phyloP scores from a whole-genome alignment of 2,113 vertebrate species.

The Sceloporus tristichus region DNA sequence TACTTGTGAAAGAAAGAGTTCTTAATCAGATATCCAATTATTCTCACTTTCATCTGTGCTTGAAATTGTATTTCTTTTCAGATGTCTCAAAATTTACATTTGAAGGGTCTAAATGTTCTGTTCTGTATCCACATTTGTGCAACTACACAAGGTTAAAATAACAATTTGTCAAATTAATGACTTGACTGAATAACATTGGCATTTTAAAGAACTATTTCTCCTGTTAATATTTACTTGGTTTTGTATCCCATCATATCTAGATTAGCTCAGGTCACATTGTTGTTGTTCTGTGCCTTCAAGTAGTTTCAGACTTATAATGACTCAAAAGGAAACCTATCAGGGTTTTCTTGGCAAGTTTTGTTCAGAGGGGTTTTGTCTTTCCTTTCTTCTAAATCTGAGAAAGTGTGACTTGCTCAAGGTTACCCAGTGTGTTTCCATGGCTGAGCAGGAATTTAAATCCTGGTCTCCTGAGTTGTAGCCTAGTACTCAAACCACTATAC shows the following conservation, averaged over 20 bases:
- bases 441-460: too few species aligned
- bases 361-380: too few species aligned
- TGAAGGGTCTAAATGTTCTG: conserved; percentile 34
- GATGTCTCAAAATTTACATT: conserved; percentile 34
- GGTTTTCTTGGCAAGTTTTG: too few species aligned
- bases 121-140: conserved; percentile 44
- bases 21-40: conserved; percentile 13
- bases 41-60: neutral
- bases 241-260: neutral
- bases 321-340: too few species aligned
- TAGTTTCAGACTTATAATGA: too few species aligned
- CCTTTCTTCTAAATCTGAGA: too few species aligned
- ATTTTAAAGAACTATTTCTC: conserved; percentile 51
- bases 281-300: too few species aligned
- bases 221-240: neutral
- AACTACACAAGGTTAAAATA: conserved; percentile 48
- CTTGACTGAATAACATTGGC: conserved; percentile 49
- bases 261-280: neutral
- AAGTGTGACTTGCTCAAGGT: too few species aligned
- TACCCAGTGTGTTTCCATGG: too few species aligned
- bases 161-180: conserved; percentile 55
- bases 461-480: too few species aligned
- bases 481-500: too few species aligned
- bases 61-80: conserved; percentile 14
- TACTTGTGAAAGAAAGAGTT: neutral